These are phyloP conservation scores for Parazoanthus atlanticus DNA, from an alignment of 92 coral and sea anemone species.

Conservation along the genomic window DNA sequence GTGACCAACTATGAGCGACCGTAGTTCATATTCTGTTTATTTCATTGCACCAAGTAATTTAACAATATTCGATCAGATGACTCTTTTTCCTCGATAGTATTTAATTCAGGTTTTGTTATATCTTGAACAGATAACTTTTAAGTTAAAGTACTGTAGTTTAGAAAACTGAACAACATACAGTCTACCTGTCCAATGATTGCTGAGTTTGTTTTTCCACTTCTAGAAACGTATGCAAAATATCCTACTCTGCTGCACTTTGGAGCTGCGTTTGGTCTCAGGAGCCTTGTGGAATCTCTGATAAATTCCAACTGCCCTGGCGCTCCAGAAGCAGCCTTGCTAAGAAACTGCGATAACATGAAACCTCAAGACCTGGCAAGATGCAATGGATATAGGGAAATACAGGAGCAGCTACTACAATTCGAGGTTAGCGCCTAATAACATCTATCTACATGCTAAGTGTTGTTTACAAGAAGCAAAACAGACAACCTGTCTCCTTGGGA, in stretches of 20 bases:
- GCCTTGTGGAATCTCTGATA: constrained; percentile 9
- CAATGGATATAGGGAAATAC: neutral
- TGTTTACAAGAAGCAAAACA: too few relatives aligned
- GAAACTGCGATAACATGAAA: constrained; percentile 22
- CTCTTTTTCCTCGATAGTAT: too few relatives aligned
- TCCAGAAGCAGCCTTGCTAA: constrained; percentile 24
- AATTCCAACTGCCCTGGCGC: constrained; percentile 9
- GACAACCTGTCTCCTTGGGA: too few relatives aligned
- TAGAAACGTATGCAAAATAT: constrained; percentile 25
- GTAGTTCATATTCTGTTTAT: too few relatives aligned
- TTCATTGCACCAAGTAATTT: too few relatives aligned
- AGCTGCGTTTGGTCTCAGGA: constrained; percentile 23
- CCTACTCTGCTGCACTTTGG: constrained; percentile 38
- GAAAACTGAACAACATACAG: neutral
- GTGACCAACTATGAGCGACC: too few relatives aligned
- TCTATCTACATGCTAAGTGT: neutral
- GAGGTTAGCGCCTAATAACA: neutral
- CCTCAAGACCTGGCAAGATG: constrained; percentile 15
- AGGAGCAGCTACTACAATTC: constrained; percentile 8
- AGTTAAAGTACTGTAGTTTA: too few relatives aligned
- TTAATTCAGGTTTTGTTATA: too few relatives aligned
- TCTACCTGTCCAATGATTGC: neutral
- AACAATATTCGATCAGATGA: too few relatives aligned
- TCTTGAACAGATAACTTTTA: too few relatives aligned
- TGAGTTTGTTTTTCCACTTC: neutral